Conservation (phyloP, 1,140 invertebrate species). For the Pissodes strobi region DNA sequence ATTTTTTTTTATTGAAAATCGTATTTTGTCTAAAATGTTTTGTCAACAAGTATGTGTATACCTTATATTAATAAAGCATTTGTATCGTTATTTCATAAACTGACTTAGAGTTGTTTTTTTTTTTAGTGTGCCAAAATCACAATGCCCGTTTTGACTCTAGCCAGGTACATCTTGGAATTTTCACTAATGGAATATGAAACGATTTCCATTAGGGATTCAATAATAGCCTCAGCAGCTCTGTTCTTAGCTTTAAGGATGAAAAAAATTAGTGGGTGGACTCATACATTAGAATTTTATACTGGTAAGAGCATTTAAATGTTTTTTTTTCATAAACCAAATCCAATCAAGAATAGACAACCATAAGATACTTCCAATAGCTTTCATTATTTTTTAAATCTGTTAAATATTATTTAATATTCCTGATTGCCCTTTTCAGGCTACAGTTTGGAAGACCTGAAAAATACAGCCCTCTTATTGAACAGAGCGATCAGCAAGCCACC, state of each 20-base stretch:
- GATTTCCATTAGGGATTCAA: constrained; percentile 79
- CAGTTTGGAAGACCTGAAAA: constrained; percentile 72
- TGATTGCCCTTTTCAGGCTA: constrained; percentile 63
- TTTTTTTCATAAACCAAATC: too few species aligned
- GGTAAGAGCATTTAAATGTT: too few species aligned
- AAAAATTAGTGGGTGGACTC: constrained; percentile 72
- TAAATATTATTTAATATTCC: too few species aligned
- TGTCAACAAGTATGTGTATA: too few species aligned
- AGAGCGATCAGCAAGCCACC: constrained; percentile 74
- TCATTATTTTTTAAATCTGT: neutral
- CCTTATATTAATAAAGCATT: too few species aligned
- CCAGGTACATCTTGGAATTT: constrained; percentile 91
- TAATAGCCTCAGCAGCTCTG: constrained; percentile 84
- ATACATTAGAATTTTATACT: constrained; percentile 84
- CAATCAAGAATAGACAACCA: too few species aligned
- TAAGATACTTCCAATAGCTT: neutral
- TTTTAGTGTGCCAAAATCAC: constrained; percentile 81
- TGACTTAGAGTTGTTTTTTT: too few species aligned
- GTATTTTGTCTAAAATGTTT: too few species aligned
- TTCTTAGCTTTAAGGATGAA: constrained; percentile 87
- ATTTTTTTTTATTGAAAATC: too few species aligned
- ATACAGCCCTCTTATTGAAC: constrained; percentile 76
- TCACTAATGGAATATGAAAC: constrained; percentile 91
- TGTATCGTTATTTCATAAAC: too few species aligned
- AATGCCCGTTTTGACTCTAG: constrained; percentile 92